phyloP scores from a whole-genome alignment of 2,113 vertebrate species.

The Passer domesticus region DNA sequence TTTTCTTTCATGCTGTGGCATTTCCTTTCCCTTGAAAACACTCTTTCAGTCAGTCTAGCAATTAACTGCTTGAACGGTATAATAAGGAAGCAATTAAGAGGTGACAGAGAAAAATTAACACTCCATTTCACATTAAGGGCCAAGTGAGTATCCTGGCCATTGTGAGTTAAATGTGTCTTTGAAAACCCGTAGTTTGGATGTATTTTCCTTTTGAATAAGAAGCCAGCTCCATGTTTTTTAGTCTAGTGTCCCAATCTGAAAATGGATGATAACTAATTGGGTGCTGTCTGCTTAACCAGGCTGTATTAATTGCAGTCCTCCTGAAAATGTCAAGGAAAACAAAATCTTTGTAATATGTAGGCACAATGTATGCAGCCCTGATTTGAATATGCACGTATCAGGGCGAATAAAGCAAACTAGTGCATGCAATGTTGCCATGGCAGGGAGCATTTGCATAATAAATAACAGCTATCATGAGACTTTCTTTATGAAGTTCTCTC shows the following conservation, averaged over 20 bases:
- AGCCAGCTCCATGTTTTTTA: slow-evolving; percentile 77
- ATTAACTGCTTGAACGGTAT: slow-evolving; percentile 88
- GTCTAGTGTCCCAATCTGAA: slow-evolving; percentile 79
- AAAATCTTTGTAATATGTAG: slow-evolving; percentile 79
- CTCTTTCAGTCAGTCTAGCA: slow-evolving; percentile 84
- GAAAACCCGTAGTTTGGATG: slow-evolving; percentile 82
- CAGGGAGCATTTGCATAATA: slow-evolving; percentile 78
- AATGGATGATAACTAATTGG: slow-evolving; percentile 84
- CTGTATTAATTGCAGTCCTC: slow-evolving; percentile 82
- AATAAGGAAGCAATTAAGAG: slow-evolving; percentile 89
- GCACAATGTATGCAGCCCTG: slow-evolving; percentile 67
- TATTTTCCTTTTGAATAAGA: slow-evolving; percentile 81
- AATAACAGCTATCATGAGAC: slow-evolving; percentile 80
- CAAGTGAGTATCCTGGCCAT: slow-evolving; percentile 83
- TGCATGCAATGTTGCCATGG: slow-evolving; percentile 77
- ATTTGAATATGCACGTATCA: slow-evolving; percentile 74
- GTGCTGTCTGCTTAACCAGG: slow-evolving; percentile 79
- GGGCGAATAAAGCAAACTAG: slow-evolving; percentile 72
- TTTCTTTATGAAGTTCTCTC: slow-evolving; percentile 78
- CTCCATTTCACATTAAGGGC: slow-evolving; percentile 87
- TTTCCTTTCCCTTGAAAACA: slow-evolving; percentile 85
- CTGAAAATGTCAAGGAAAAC: slow-evolving; percentile 81
- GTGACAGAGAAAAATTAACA: slow-evolving; percentile 88
- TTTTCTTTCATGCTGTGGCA: slow-evolving; percentile 81
- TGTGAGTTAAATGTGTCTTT: slow-evolving; percentile 82